These are phyloP conservation scores for Zaprionus capensis DNA, from an alignment of 1,140 invertebrate species.

Conservation along the genomic window DNA sequence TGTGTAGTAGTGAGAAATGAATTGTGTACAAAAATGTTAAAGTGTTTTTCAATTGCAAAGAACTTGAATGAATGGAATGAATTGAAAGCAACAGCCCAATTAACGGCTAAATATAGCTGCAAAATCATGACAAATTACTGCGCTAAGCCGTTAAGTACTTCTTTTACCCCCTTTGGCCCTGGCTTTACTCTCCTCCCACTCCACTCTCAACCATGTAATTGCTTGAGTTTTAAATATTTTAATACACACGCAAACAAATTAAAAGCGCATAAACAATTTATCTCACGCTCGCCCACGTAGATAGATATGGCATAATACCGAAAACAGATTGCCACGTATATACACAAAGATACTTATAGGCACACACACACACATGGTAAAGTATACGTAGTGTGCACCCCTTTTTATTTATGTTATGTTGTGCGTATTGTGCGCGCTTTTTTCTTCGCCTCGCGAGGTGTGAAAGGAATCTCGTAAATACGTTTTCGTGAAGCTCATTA, in stretches of 20 bases:
- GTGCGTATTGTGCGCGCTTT: constrained; percentile 57
- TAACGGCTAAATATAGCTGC: neutral
- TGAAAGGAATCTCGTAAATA: constrained; percentile 64
- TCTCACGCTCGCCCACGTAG: constrained; percentile 37
- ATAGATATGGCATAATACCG: constrained; percentile 21
- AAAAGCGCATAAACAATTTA: constrained; percentile 63
- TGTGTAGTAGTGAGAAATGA: neutral
- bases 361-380: neutral
- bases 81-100: neutral
- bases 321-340: constrained; percentile 53
- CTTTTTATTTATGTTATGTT: constrained; percentile 65
- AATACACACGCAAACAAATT: constrained; percentile 64
- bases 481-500: constrained; percentile 68
- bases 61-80: no score
- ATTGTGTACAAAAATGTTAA: neutral
- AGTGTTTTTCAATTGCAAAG: neutral
- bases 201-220: neutral
- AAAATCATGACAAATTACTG: constrained; percentile 10
- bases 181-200: neutral
- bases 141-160: constrained; percentile 13
- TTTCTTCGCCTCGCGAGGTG: constrained; percentile 54
- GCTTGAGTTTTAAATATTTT: constrained; percentile 62
- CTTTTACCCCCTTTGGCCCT: neutral
- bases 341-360: constrained; percentile 21
- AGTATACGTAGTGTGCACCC: constrained; percentile 35